Evolutionary conservation across 2,113 vertebrate species (phyloP).

Genomic region (Calonectris borealis): DNA sequence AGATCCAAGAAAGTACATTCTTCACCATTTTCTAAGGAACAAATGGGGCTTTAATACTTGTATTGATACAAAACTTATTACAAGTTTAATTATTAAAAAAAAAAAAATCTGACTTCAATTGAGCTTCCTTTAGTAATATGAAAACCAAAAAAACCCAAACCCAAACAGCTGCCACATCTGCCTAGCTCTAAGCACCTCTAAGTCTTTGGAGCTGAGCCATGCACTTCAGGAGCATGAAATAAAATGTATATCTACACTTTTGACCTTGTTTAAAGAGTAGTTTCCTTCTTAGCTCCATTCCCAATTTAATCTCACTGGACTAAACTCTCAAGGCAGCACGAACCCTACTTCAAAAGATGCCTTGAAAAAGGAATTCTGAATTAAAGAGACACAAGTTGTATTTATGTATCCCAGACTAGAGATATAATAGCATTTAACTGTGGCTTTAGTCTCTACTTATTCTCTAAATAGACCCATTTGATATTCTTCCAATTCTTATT

Average conservation of each 20-base stretch:
- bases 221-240: neutral
- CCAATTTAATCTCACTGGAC: neutral
- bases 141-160: neutral
- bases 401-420: neutral
- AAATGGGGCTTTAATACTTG: neutral
- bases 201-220: neutral
- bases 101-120: neutral
- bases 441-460: neutral
- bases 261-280: neutral
- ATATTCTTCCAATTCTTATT: conserved; percentile 10
- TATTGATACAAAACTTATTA: neutral
- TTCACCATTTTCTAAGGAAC: neutral
- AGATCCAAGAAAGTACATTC: neutral
- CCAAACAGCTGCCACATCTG: neutral
- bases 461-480: neutral
- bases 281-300: neutral
- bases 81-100: neutral
- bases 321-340: neutral
- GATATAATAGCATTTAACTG: neutral
- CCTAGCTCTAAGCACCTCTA: neutral
- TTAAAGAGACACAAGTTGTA: neutral
- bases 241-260: neutral
- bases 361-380: neutral
- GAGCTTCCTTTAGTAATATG: neutral
- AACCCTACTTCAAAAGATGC: neutral